Conservation (phyloP, 2,888 invertebrate genomes). For the Erynnis tages region DNA sequence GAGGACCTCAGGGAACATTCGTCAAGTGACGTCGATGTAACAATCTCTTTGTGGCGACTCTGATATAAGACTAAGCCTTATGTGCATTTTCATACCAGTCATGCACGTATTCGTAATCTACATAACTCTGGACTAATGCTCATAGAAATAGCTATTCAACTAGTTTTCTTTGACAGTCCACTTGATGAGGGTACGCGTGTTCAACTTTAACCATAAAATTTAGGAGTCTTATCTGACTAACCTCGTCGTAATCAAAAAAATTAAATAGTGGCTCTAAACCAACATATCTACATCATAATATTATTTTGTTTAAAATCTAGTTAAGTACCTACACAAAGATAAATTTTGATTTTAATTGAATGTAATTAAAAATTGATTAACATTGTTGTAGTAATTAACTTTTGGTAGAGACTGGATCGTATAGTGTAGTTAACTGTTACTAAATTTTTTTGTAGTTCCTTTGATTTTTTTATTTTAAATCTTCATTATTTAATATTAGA, state of each 20-base stretch:
- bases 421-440: too few species aligned
- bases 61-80: not conserved
- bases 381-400: too few species aligned
- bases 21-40: not conserved
- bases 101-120: not conserved
- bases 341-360: too few species aligned
- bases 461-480: too few species aligned
- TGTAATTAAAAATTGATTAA: too few species aligned
- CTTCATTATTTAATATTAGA: too few species aligned
- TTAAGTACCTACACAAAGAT: too few species aligned
- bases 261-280: too few species aligned
- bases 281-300: too few species aligned
- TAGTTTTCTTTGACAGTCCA: conserved; percentile 16
- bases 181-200: conserved; percentile 8
- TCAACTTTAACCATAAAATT: conserved; percentile 19
- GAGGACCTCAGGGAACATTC: conserved; percentile 1
- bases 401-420: too few species aligned
- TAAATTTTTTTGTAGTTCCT: too few species aligned
- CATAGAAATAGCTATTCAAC: conserved; percentile 13
- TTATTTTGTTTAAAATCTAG: too few species aligned
- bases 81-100: not conserved
- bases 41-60: not conserved
- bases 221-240: not conserved
- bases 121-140: conserved; percentile 3
- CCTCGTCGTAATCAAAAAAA: not conserved